Evolutionary conservation across 37 sponge, comb jelly and placozoan genomes (phyloP).

Genomic region (Crambe crambe): DNA sequence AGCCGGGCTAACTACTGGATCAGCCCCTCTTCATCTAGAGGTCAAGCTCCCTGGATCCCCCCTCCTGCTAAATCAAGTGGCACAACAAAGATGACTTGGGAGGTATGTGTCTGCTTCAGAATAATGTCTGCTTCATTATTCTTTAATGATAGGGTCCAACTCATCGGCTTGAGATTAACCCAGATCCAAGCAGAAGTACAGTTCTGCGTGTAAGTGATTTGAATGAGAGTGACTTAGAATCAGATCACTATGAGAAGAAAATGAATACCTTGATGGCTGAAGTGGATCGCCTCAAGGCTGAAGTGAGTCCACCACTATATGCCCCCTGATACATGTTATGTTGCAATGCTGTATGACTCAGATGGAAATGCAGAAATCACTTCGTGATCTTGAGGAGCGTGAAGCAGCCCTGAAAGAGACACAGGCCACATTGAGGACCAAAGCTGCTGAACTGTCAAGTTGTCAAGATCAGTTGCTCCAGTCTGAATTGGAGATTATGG

Average conservation of each 20-base stretch:
- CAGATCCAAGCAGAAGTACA: constrained; percentile 37
- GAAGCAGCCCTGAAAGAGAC: constrained; percentile 27
- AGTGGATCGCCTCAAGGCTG: constrained; percentile 58
- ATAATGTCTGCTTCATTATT: neutral
- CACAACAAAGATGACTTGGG: constrained; percentile 55
- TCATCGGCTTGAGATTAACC: constrained; percentile 81
- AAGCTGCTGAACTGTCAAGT: constrained; percentile 30
- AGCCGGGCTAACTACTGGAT: neutral
- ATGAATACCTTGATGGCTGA: constrained; percentile 54
- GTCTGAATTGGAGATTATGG: constrained; percentile 37
- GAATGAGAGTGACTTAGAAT: neutral
- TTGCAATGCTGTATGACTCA: no score
- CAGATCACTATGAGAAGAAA: constrained; percentile 13
- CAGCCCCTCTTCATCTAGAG: neutral
- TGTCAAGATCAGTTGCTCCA: constrained; percentile 51
- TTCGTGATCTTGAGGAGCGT: constrained; percentile 30
- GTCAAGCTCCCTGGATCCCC: constrained; percentile 69
- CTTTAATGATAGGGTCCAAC: constrained; percentile 59
- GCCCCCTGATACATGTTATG: no score
- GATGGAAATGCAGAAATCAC: constrained; percentile 51
- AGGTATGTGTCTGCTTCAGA: constrained; percentile 23
- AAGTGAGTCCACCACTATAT: constrained; percentile 38
- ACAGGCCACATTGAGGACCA: constrained; percentile 36
- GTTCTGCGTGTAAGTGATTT: constrained; percentile 72
- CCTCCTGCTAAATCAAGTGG: constrained; percentile 50